Conservation (phyloP, 2,888 invertebrate species). For the Dione juno region DNA sequence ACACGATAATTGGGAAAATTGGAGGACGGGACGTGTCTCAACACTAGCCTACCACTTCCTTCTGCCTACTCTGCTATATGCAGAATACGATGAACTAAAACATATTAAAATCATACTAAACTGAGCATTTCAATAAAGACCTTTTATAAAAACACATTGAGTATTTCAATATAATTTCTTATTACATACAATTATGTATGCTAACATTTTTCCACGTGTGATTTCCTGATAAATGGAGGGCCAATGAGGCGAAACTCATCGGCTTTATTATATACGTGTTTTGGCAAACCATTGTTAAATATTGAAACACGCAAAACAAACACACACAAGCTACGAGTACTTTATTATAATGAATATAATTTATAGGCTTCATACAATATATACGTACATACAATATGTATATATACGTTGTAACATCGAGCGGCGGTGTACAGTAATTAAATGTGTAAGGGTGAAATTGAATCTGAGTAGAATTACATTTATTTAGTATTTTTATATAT, state of each 20-base stretch:
- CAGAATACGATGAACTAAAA: too few species aligned
- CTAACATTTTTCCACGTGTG: too few species aligned
- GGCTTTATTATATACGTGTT: constrained; percentile 11
- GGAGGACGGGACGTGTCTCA: too few species aligned
- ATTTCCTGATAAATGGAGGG: background rate
- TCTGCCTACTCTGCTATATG: too few species aligned
- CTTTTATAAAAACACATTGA: too few species aligned
- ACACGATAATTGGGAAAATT: too few species aligned
- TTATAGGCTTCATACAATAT: background rate
- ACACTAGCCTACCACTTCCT: too few species aligned
- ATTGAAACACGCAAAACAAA: constrained; percentile 24
- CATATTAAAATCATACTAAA: too few species aligned
- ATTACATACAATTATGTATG: too few species aligned
- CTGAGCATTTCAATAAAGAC: too few species aligned
- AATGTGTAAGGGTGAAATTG: background rate
- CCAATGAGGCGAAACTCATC: background rate
- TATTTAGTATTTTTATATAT: background rate
- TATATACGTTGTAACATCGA: constrained; percentile 1
- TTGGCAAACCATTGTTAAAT: constrained; percentile 16
- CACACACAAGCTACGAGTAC: constrained; percentile 16
- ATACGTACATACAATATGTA: constrained; percentile 7
- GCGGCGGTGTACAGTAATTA: constrained; percentile 3
- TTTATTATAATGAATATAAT: constrained; percentile 24
- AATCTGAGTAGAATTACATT: background rate
- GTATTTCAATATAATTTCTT: too few species aligned